A percentile compares a stretch with the other conserved stretches of the same genome.
These are phyloP conservation scores for Corythornis madagascariensis DNA, from an alignment of 2,113 vertebrate species.

Conservation along the genomic window DNA sequence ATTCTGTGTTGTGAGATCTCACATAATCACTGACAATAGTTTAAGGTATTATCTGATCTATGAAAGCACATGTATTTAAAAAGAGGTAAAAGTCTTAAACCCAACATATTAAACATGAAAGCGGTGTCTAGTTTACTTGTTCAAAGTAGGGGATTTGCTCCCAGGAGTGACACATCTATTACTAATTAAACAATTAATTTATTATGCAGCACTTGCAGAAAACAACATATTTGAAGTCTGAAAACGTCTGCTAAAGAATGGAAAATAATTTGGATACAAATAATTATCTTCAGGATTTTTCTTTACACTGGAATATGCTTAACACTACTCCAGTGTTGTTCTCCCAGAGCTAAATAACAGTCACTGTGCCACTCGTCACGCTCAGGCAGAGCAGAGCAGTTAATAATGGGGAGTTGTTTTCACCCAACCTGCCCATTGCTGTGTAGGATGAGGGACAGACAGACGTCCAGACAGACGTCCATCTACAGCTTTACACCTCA, in stretches of 20 bases:
- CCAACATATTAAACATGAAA: constrained; percentile 73
- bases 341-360: neutral
- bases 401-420: neutral
- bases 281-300: constrained; percentile 67
- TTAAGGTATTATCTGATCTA: constrained; percentile 80
- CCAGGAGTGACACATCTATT: constrained; percentile 69
- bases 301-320: constrained; percentile 54
- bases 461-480: neutral
- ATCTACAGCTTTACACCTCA: neutral
- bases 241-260: constrained; percentile 71
- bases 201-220: constrained; percentile 70
- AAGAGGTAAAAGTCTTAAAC: constrained; percentile 76
- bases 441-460: neutral
- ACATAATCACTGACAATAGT: constrained; percentile 78
- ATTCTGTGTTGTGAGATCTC: constrained; percentile 76
- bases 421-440: neutral
- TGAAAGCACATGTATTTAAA: constrained; percentile 71
- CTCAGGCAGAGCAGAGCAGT: neutral
- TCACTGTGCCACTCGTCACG: neutral
- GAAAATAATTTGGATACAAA: constrained; percentile 72
- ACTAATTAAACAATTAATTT: constrained; percentile 75
- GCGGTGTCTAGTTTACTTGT: constrained; percentile 68
- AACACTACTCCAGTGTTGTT: constrained; percentile 33
- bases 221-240: constrained; percentile 72
- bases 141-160: constrained; percentile 61